phyloP scores from a whole-genome alignment of 2,888 invertebrate species.

The Dioctria linearis region DNA sequence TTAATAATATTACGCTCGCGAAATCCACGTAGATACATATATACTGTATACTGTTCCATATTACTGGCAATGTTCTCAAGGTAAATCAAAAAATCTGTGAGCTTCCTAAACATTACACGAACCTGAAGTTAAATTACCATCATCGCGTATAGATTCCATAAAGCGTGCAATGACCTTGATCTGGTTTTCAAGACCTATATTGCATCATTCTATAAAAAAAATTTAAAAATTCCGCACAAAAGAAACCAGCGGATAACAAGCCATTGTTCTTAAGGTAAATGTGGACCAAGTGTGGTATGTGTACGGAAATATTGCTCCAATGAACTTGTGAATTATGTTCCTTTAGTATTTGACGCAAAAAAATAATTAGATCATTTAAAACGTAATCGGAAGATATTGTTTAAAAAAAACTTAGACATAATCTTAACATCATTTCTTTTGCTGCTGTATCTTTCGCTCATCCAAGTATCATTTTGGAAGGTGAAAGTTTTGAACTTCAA shows the following conservation, averaged over 20 bases:
- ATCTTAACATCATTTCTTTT: slow-evolving; percentile 16
- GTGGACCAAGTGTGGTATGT: slow-evolving; percentile 33
- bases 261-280: slow-evolving; percentile 45
- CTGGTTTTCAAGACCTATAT: slow-evolving; percentile 48
- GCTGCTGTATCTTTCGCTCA: not conserved
- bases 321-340: not conserved
- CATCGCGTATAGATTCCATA: slow-evolving; percentile 1
- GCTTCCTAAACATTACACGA: slow-evolving; percentile 5
- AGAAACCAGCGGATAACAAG: slow-evolving; percentile 30
- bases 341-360: slow-evolving; percentile 8
- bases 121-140: slow-evolving; percentile 16
- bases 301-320: slow-evolving; percentile 10
- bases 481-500: slow-evolving; percentile 48
- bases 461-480: slow-evolving; percentile 6
- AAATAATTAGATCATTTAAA: slow-evolving; percentile 47
- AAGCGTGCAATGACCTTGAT: slow-evolving; percentile 44
- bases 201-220: slow-evolving; percentile 51
- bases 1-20: not conserved
- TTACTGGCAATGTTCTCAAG: not conserved
- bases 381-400: slow-evolving; percentile 37
- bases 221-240: slow-evolving; percentile 31
- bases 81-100: not conserved
- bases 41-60: not conserved
- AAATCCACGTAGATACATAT: not conserved
- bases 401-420: slow-evolving; percentile 47